phyloP scores from a whole-genome alignment of 2,888 invertebrate species.

The Balanococcus diminutus region DNA sequence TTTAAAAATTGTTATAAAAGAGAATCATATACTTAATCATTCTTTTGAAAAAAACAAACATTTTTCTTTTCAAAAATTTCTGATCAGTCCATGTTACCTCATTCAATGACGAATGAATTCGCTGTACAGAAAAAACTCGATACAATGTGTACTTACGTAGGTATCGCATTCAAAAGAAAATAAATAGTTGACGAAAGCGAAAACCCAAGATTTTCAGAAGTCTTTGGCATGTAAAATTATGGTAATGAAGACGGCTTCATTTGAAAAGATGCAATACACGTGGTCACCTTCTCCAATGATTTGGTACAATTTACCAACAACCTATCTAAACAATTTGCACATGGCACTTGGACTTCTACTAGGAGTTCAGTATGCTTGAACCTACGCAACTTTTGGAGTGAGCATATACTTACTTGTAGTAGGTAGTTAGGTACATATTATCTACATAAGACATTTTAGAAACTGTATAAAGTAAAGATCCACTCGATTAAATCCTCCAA shows the following conservation, averaged over 20 bases:
- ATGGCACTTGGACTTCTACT: neutral
- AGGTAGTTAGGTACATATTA: too few species aligned
- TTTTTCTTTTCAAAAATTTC: too few species aligned
- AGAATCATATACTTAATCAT: too few species aligned
- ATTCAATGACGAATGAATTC: too few species aligned
- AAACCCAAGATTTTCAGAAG: neutral
- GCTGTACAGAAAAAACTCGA: too few species aligned
- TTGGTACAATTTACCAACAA: too few species aligned
- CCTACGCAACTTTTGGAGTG: neutral
- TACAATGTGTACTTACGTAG: too few species aligned
- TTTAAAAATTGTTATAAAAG: too few species aligned
- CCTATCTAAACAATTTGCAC: neutral
- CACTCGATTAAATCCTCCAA: neutral
- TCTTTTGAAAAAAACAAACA: too few species aligned
- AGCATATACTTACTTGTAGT: neutral
- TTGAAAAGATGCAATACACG: neutral
- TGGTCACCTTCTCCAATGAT: neutral
- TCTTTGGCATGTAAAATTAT: neutral
- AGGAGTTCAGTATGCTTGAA: neutral
- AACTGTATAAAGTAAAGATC: neutral
- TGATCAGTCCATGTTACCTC: too few species aligned
- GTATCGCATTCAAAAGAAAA: too few species aligned
- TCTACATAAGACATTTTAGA: neutral
- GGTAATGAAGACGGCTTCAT: neutral
- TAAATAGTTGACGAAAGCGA: too few species aligned